Conservation (phyloP, 2,888 invertebrate genomes). For the Cosmia pyralina region DNA sequence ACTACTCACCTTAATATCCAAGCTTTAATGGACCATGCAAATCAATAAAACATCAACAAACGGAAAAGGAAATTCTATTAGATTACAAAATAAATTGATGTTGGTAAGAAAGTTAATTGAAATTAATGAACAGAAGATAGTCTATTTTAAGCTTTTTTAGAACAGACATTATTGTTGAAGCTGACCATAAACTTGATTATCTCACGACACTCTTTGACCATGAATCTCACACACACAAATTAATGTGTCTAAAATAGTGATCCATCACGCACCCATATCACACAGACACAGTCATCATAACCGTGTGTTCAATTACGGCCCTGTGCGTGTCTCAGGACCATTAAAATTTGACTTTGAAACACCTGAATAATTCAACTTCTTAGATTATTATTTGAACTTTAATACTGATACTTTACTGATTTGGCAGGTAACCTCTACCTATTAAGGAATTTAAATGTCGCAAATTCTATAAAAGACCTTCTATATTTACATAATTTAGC, state of each 20-base stretch:
- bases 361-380: slow-evolving; percentile 40
- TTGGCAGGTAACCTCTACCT: not conserved
- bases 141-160: too few species aligned
- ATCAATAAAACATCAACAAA: slow-evolving; percentile 30
- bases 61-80: slow-evolving; percentile 27
- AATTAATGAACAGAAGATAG: slow-evolving; percentile 4
- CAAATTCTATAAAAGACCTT: slow-evolving; percentile 28
- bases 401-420: slow-evolving; percentile 26
- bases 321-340: slow-evolving; percentile 55
- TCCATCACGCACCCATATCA: slow-evolving; percentile 45
- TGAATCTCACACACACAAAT: slow-evolving; percentile 42
- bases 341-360: slow-evolving; percentile 51
- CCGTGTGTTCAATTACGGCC: slow-evolving; percentile 49
- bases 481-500: slow-evolving; percentile 39
- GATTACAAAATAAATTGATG: slow-evolving; percentile 7
- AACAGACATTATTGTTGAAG: slow-evolving; percentile 3
- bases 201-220: slow-evolving; percentile 43
- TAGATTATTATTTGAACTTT: slow-evolving; percentile 23
- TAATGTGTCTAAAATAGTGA: slow-evolving; percentile 38
- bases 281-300: slow-evolving; percentile 39
- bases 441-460: slow-evolving; percentile 20
- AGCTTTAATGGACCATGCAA: slow-evolving; percentile 20
- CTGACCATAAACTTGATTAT: slow-evolving; percentile 42
- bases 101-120: slow-evolving; percentile 16
- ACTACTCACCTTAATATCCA: slow-evolving; percentile 19